Conservation (phyloP, 2,797 vertebrate genomes). For the Centroberyx gerrardi region DNA sequence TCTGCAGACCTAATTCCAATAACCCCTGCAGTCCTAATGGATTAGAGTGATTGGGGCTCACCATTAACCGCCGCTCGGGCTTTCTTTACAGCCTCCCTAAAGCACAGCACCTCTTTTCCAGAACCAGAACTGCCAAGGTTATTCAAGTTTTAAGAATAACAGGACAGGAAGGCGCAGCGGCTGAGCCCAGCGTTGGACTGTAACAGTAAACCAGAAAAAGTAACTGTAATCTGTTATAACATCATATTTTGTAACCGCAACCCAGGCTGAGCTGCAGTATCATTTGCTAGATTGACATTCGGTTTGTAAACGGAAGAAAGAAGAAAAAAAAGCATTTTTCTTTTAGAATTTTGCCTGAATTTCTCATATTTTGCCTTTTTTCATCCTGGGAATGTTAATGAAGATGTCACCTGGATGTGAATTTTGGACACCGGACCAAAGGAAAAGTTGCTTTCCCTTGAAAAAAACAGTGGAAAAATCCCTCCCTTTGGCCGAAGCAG, state of each 20-base stretch:
- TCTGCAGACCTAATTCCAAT: constrained; percentile 70
- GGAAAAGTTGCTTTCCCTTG: constrained; percentile 43
- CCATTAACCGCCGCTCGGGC: constrained; percentile 63
- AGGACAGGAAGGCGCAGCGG: background rate
- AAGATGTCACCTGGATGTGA: constrained; percentile 35
- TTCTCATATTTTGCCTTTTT: background rate
- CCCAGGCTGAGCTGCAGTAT: constrained; percentile 4
- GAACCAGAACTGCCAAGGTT: constrained; percentile 52
- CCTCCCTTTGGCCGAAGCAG: constrained; percentile 39
- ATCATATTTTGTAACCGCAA: constrained; percentile 8
- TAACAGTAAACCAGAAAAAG: constrained; percentile 5
- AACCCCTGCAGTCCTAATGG: constrained; percentile 74
- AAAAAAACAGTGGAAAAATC: constrained; percentile 21
- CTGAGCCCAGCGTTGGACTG: background rate
- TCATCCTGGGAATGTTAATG: constrained; percentile 23
- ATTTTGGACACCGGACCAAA: constrained; percentile 28
- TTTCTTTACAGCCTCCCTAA: constrained; percentile 65
- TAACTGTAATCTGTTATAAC: constrained; percentile 2
- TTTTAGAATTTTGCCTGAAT: background rate
- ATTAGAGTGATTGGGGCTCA: constrained; percentile 65
- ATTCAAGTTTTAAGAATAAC: constrained; percentile 34
- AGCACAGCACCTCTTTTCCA: constrained; percentile 41
- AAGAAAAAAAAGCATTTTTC: too few species aligned
- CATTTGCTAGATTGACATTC: background rate
- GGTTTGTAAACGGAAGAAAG: background rate